Evolutionary conservation across 1,140 invertebrate species (phyloP).

Genomic region (Venturia canescens): DNA sequence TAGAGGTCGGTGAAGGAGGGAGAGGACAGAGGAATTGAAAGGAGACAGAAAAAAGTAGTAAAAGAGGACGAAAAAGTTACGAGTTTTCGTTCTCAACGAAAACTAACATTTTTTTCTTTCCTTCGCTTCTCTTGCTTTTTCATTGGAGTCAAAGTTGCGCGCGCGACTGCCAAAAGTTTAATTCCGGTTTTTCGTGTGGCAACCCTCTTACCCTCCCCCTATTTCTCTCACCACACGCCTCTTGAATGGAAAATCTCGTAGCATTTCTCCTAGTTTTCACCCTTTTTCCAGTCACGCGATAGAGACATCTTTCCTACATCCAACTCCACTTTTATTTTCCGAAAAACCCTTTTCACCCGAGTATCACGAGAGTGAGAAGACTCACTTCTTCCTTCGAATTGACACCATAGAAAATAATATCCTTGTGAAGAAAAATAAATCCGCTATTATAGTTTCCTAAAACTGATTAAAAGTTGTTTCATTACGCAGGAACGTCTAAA

Average conservation of each 20-base stretch:
- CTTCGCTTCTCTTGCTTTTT: slow-evolving; percentile 52
- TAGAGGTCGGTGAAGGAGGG: neutral
- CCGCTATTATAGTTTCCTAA: neutral
- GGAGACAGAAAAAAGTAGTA: neutral
- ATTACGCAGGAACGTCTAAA: no score
- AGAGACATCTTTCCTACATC: neutral
- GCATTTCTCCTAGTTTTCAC: slow-evolving; percentile 4
- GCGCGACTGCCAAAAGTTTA: slow-evolving; percentile 69
- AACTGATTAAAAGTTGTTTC: neutral
- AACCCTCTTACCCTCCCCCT: slow-evolving; percentile 51
- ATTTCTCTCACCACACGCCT: slow-evolving; percentile 24
- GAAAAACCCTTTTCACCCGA: neutral
- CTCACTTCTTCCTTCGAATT: neutral
- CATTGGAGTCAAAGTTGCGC: slow-evolving; percentile 69
- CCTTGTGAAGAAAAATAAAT: neutral
- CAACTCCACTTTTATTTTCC: slow-evolving; percentile 24
- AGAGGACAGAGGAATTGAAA: neutral
- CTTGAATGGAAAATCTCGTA: slow-evolving; percentile 70
- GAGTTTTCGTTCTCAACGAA: neutral
- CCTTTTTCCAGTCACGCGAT: neutral
- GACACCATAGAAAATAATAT: neutral
- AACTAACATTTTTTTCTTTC: neutral
- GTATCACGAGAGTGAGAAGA: neutral
- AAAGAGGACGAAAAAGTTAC: slow-evolving; percentile 54
- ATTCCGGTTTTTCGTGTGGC: slow-evolving; percentile 63